Evolutionary conservation across 2,113 vertebrate genomes (phyloP).

Genomic region (Tinamus guttatus): DNA sequence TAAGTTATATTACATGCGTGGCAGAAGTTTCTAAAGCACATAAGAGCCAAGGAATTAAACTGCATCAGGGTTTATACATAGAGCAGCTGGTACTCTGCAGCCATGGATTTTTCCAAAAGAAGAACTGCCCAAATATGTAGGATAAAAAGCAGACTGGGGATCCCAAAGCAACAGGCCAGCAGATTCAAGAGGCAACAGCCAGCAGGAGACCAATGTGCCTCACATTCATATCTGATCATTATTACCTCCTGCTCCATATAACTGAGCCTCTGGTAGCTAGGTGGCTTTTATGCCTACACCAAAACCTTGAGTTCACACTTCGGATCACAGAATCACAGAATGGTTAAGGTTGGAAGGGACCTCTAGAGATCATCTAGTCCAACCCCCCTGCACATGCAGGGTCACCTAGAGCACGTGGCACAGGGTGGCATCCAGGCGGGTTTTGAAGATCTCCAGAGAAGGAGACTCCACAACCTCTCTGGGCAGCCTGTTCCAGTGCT

Average conservation of each 20-base stretch:
- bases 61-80: neutral
- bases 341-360: too few species aligned
- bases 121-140: neutral
- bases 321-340: neutral
- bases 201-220: neutral
- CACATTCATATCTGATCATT: neutral
- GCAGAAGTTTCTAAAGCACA: slow-evolving; percentile 4
- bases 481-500: too few species aligned
- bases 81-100: neutral
- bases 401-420: too few species aligned
- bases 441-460: too few species aligned
- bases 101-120: neutral
- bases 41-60: neutral
- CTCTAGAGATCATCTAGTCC: too few species aligned
- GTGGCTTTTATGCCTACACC: neutral
- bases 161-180: neutral
- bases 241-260: neutral
- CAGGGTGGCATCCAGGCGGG: too few species aligned
- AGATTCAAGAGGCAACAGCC: neutral
- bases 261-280: neutral
- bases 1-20: slow-evolving; percentile 10
- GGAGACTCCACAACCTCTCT: too few species aligned
- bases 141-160: neutral
- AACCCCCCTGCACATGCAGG: too few species aligned
- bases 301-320: neutral